Conservation (phyloP, 2,888 invertebrate genomes). For the Osmoderma eremita region DNA sequence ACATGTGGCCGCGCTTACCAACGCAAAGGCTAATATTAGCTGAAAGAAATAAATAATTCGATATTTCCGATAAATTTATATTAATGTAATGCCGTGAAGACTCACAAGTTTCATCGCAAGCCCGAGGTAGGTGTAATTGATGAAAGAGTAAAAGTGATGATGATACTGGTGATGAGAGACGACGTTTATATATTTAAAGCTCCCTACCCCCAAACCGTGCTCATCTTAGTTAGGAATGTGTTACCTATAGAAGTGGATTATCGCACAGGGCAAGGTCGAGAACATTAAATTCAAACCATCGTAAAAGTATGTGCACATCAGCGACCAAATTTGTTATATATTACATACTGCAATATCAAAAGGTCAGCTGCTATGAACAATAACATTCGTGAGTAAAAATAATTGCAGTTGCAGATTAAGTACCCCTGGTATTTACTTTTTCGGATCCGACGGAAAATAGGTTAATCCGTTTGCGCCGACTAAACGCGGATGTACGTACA, state of each 20-base stretch:
- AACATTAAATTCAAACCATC: slow-evolving; percentile 35
- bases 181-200: slow-evolving; percentile 40
- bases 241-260: slow-evolving; percentile 39
- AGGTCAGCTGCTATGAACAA: slow-evolving; percentile 19
- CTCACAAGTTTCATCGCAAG: slow-evolving; percentile 40
- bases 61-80: background rate
- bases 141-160: slow-evolving; percentile 43
- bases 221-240: slow-evolving; percentile 39
- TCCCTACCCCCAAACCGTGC: slow-evolving; percentile 39
- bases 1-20: slow-evolving; percentile 48
- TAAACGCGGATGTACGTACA: no score
- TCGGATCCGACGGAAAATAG: background rate
- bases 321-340: slow-evolving; percentile 11
- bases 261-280: slow-evolving; percentile 43
- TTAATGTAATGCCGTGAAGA: slow-evolving; percentile 9
- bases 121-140: slow-evolving; percentile 31
- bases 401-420: slow-evolving; percentile 4
- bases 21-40: slow-evolving; percentile 37
- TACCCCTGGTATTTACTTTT: background rate
- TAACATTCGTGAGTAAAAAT: slow-evolving; percentile 5
- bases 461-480: no score
- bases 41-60: slow-evolving; percentile 23
- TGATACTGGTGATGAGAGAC: slow-evolving; percentile 42
- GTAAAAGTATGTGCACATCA: slow-evolving; percentile 13
- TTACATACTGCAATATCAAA: slow-evolving; percentile 8